Conservation (phyloP, 30 jellyfish, hydroid and myxozoan species). For the Pelagia noctiluca region DNA sequence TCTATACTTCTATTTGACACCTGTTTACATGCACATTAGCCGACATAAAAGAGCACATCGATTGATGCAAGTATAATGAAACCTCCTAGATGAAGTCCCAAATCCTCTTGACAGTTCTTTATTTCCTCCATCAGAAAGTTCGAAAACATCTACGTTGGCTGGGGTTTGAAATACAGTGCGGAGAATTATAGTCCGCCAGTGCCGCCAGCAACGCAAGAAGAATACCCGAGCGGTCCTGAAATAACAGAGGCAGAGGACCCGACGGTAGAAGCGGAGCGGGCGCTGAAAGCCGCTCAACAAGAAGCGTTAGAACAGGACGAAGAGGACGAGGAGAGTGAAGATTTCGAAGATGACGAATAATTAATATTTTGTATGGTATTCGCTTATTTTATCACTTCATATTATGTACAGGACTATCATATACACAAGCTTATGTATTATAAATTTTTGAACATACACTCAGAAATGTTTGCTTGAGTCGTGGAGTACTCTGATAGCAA, state of each 20-base stretch:
- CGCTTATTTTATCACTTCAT: neutral
- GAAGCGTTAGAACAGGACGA: slow-evolving; percentile 94
- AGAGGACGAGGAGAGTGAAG: slow-evolving; percentile 96
- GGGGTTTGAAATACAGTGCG: slow-evolving; percentile 85
- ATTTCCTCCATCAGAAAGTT: too few species aligned
- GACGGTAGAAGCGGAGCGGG: slow-evolving; percentile 95
- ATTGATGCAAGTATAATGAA: too few species aligned
- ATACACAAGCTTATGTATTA: too few species aligned
- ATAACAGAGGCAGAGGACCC: slow-evolving; percentile 95
- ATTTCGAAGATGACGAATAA: slow-evolving; percentile 77
- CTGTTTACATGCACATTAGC: too few species aligned
- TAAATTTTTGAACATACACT: too few species aligned
- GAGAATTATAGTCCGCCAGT: slow-evolving; percentile 94
- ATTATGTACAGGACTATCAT: neutral
- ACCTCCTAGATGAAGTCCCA: too few species aligned
- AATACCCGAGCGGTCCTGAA: slow-evolving; percentile 94
- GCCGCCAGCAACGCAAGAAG: slow-evolving; percentile 96
- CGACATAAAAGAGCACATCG: too few species aligned
- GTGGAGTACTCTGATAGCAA: too few species aligned
- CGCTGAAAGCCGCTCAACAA: slow-evolving; percentile 89
- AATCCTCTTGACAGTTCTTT: too few species aligned
- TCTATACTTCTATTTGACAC: too few species aligned
- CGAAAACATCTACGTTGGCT: slow-evolving; percentile 89
- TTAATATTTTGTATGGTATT: neutral
- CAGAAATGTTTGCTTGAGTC: too few species aligned